phyloP scores from a whole-genome alignment of 2,888 invertebrate genomes.

The Ptycholaimellus sp. region DNA sequence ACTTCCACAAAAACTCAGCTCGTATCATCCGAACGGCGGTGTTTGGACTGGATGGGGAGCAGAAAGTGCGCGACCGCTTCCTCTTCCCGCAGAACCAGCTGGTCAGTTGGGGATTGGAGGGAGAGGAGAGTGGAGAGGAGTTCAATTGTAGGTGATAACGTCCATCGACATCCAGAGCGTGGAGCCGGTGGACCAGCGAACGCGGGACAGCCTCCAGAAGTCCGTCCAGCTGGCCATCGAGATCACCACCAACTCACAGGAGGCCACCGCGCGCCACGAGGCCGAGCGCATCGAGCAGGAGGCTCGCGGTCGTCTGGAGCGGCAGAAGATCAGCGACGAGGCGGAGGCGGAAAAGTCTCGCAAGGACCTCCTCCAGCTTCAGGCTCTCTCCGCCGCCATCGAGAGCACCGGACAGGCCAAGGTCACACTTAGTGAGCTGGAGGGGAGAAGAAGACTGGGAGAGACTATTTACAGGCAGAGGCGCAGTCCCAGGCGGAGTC shows the following conservation, averaged over 20 bases:
- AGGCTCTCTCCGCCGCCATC: constrained; percentile 30
- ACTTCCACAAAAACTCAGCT: constrained; percentile 35
- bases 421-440: too few species aligned
- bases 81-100: constrained; percentile 31
- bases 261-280: constrained; percentile 33
- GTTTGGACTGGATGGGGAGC: constrained; percentile 31
- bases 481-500: constrained; percentile 32
- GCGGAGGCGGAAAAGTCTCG: constrained; percentile 32
- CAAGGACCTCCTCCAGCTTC: constrained; percentile 28
- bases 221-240: constrained; percentile 35
- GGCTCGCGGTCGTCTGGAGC: constrained; percentile 31
- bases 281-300: constrained; percentile 33
- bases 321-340: constrained; percentile 32
- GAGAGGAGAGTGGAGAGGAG: too few species aligned
- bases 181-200: constrained; percentile 34
- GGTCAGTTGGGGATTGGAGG: too few species aligned
- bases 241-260: constrained; percentile 34
- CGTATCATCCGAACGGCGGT: constrained; percentile 31
- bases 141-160: too few species aligned
- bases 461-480: too few species aligned
- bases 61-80: constrained; percentile 28
- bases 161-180: constrained; percentile 34
- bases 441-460: too few species aligned
- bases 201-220: constrained; percentile 32
- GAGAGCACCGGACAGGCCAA: constrained; percentile 32